phyloP scores from a whole-genome alignment of 2,888 invertebrate species.

The Cenopis cana region DNA sequence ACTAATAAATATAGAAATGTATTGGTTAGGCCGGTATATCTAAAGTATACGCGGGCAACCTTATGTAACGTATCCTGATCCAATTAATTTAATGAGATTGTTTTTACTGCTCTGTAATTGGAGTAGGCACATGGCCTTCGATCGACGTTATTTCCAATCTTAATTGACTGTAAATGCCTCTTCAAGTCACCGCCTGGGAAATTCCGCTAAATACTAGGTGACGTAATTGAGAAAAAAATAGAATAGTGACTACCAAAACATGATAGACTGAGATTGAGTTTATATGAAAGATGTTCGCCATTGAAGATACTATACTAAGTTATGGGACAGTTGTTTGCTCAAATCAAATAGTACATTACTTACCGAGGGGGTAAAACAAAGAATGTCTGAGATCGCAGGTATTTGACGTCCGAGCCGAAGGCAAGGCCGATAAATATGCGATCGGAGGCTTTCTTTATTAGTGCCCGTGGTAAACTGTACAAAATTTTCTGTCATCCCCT shows the following conservation, averaged over 20 bases:
- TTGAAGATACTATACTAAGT: neutral
- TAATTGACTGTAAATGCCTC: slow-evolving; percentile 14
- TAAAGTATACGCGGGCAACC: neutral
- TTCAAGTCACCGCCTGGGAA: neutral
- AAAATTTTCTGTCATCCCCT: too few relatives aligned
- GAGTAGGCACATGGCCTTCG: slow-evolving; percentile 10
- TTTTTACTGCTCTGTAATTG: slow-evolving; percentile 24
- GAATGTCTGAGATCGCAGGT: too few relatives aligned
- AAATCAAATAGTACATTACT: too few relatives aligned
- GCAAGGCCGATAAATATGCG: too few relatives aligned
- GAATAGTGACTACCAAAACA: neutral
- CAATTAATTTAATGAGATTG: slow-evolving; percentile 29
- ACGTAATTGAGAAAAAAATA: too few relatives aligned
- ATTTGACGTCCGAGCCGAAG: too few relatives aligned
- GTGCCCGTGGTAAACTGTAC: too few relatives aligned
- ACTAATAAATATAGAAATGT: neutral
- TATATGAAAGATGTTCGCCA: neutral
- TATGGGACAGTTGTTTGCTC: neutral
- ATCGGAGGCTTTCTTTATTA: too few relatives aligned
- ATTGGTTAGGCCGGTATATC: neutral
- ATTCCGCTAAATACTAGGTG: neutral
- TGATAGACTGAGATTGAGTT: neutral
- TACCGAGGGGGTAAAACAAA: too few relatives aligned
- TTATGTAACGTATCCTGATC: slow-evolving; percentile 16
- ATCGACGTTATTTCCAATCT: slow-evolving; percentile 4